Base-by-base conservation (phyloP, 2,888 invertebrate genomes). In the Choreutis nemorana region DNA sequence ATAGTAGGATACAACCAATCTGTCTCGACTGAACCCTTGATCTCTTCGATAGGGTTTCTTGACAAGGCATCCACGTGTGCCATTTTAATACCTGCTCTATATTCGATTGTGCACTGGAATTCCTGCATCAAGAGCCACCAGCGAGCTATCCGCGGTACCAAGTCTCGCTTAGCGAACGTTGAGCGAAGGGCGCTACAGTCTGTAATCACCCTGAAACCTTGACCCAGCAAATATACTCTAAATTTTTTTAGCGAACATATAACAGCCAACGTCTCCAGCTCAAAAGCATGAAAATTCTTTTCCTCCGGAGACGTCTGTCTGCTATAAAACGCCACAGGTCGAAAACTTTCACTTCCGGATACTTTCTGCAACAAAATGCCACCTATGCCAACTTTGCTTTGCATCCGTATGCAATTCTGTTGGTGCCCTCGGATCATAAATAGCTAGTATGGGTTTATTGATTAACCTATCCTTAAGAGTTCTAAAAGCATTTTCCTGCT, bases 341-440 rank as follows among this genome's bases (percentile, higher is more conserved):
- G 28, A 13, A 38, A 33, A 9, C 15, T 9, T 4, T 28, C 26
- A 11, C 21, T 12, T 6, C 20, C 10, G 6, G 14, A 8, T 9
- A 7, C 3, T 14, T 33, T 31, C 16, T 40, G 39, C 4, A 41
- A 9, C 9, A 40, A 20, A 5, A 44, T 35, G 5, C 40, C 44
- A 5, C 39, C 41, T 5, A 41, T n/a, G 2, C 40, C 40, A 10
- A 36, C 4, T 15, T 32, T 33, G 7, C 40, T 44, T n/a, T 1
- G 44, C 44, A 33, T 45, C 43, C 2, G 38, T 36, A 29, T 41
- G 40, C 8, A 46, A 10, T 26, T 36, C 41, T 3, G 41, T 42
- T 40, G 55, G 10, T 12, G 37, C 6, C 29, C 31, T 18, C 4
- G 35, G 35, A 23, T 34, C 33, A 27, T 45, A 58, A 4, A 55